Evolutionary conservation across 2,797 vertebrate species (phyloP).

Genomic region (Hafferia zeledoni): DNA sequence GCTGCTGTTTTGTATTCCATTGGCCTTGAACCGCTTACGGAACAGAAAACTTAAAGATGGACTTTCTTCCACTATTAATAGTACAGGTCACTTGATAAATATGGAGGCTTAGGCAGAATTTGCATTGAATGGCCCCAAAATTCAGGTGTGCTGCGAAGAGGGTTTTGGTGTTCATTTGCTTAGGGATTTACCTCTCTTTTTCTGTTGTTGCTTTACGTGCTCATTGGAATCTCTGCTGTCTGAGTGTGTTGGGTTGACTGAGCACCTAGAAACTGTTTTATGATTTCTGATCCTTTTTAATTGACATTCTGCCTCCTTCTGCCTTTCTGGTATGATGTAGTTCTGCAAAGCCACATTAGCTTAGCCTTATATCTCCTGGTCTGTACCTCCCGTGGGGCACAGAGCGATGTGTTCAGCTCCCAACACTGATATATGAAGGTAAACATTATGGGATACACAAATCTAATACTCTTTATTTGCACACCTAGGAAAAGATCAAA

Average conservation of each 20-base stretch:
- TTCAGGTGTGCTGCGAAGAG: background rate
- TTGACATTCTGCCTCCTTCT: background rate
- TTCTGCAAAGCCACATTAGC: constrained; percentile 13
- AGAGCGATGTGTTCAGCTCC: background rate
- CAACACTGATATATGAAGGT: constrained; percentile 22
- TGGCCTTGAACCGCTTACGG: background rate
- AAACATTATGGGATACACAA: constrained; percentile 59
- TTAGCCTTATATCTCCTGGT: background rate
- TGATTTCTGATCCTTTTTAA: background rate
- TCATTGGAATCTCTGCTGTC: background rate
- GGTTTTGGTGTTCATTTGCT: background rate
- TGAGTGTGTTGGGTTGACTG: background rate
- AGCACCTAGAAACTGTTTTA: constrained; percentile 12
- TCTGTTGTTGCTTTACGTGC: background rate
- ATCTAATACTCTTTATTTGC: constrained; percentile 52
- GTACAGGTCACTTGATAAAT: background rate
- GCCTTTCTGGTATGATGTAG: background rate
- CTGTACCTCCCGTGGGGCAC: background rate
- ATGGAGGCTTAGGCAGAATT: background rate
- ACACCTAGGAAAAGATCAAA: constrained; percentile 62
- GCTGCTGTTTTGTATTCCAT: background rate
- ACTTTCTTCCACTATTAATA: background rate
- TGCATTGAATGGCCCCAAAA: background rate
- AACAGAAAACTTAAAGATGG: background rate
- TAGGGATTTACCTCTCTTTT: background rate